Percentiles rank a stretch among this genome's conserved stretches.
phyloP scores from a whole-genome alignment of 1,140 invertebrate species.

The Microplitis mediator region DNA sequence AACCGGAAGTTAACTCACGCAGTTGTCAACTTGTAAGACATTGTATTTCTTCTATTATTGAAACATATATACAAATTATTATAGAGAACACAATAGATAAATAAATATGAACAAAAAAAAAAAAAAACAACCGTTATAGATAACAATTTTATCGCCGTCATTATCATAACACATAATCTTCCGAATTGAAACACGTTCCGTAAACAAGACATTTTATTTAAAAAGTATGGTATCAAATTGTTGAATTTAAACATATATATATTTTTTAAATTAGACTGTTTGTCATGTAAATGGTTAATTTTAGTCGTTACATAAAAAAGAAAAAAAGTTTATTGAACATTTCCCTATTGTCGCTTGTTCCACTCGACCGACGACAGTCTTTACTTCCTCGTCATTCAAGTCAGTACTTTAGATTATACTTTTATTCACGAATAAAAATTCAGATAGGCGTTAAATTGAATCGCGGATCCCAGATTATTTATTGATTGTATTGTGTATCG shows the following conservation, averaged over 20 bases:
- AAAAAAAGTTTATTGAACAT: neutral
- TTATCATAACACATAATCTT: too few relatives aligned
- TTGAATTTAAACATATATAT: too few relatives aligned
- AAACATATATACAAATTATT: neutral
- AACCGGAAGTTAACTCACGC: conserved; percentile 22
- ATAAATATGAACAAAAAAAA: too few relatives aligned
- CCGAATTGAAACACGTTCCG: too few relatives aligned
- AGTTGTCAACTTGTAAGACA: conserved; percentile 9
- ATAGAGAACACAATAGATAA: too few relatives aligned
- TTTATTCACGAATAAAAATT: conserved; percentile 1
- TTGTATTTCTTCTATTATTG: neutral
- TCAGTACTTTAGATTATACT: neutral
- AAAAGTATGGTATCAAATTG: too few relatives aligned
- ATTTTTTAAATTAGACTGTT: too few relatives aligned
- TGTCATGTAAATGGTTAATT: too few relatives aligned
- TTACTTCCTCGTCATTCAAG: neutral
- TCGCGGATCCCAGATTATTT: neutral
- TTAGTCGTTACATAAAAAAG: too few relatives aligned
- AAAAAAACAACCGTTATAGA: too few relatives aligned
- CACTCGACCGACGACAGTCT: neutral
- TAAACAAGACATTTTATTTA: too few relatives aligned
- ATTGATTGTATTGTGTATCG: neutral
- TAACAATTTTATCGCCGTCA: too few relatives aligned
- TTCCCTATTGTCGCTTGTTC: neutral
- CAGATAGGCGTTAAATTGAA: conserved; percentile 13